A percentile compares a stretch with the other conserved stretches of the same genome.
phyloP scores from a whole-genome alignment of 2,113 vertebrate genomes.

The Sceloporus undulatus region DNA sequence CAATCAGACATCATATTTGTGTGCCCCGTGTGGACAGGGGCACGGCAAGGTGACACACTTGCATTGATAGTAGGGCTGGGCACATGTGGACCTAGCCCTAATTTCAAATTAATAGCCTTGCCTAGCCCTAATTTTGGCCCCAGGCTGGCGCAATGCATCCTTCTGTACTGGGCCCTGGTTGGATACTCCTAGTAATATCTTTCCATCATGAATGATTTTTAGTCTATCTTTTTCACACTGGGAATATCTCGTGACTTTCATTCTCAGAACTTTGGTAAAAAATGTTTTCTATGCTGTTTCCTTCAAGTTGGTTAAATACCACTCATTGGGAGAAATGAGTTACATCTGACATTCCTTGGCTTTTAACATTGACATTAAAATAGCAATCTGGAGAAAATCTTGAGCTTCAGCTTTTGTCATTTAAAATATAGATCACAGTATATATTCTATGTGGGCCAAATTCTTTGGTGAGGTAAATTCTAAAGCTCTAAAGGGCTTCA shows the following conservation, averaged over 20 bases:
- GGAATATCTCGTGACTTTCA: conserved; percentile 50
- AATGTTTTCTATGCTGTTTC: conserved; percentile 45
- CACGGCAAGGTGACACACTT: no score
- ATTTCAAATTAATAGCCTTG: no score
- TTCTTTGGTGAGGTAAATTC: conserved; percentile 39
- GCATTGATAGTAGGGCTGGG: no score
- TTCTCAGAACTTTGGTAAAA: conserved; percentile 59
- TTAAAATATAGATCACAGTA: conserved; percentile 33
- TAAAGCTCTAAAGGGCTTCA: conserved; percentile 2
- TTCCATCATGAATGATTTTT: conserved; percentile 37
- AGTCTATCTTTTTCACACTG: conserved; percentile 39
- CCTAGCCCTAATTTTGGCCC: no score
- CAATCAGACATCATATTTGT: no score
- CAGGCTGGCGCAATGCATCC: no score
- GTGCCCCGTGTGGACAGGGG: no score
- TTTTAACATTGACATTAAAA: conserved; percentile 50
- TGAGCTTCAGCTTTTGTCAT: conserved; percentile 31
- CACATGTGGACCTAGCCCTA: no score
- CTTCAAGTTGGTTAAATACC: conserved; percentile 42
- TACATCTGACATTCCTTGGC: conserved; percentile 32
- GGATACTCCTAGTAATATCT: conserved; percentile 27
- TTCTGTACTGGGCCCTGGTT: not conserved
- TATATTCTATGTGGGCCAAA: not conserved
- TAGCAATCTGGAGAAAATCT: conserved; percentile 34
- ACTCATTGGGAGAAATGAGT: conserved; percentile 44